Evolutionary conservation across 2,888 invertebrate genomes (phyloP).

Genomic region (Thymelicus sylvestris): DNA sequence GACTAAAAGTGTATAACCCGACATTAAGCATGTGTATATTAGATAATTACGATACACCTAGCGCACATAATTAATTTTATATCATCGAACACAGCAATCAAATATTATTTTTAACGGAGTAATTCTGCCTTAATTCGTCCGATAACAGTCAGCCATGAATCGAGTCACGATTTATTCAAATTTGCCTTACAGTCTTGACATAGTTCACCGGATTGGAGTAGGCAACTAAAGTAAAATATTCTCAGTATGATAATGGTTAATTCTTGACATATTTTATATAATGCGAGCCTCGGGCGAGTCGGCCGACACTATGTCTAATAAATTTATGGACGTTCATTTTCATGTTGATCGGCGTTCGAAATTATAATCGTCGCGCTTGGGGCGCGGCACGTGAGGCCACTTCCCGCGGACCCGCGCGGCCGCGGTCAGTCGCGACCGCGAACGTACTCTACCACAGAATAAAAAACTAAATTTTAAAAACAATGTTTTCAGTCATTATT

Average conservation of each 20-base stretch:
- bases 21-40: neutral
- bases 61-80: conserved; percentile 49
- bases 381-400: conserved; percentile 64
- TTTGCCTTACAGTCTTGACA: conserved; percentile 53
- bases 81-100: conserved; percentile 54
- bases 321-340: conserved; percentile 83
- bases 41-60: neutral
- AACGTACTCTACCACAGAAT: conserved; percentile 8
- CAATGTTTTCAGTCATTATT: neutral
- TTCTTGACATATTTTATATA: conserved; percentile 83
- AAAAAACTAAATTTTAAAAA: neutral
- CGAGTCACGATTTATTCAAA: conserved; percentile 59
- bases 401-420: conserved; percentile 15
- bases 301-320: conserved; percentile 84
- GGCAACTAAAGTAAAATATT: conserved; percentile 66
- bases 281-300: conserved; percentile 75
- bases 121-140: conserved; percentile 29
- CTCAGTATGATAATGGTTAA: conserved; percentile 80
- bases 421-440: conserved; percentile 14
- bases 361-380: conserved; percentile 80
- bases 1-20: too few relatives aligned
- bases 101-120: conserved; percentile 52
- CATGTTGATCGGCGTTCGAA: conserved; percentile 83
- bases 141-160: conserved; percentile 42
- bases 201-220: conserved; percentile 56